phyloP scores from a whole-genome alignment of 2,888 invertebrate species.

The Drosophila merina region DNA sequence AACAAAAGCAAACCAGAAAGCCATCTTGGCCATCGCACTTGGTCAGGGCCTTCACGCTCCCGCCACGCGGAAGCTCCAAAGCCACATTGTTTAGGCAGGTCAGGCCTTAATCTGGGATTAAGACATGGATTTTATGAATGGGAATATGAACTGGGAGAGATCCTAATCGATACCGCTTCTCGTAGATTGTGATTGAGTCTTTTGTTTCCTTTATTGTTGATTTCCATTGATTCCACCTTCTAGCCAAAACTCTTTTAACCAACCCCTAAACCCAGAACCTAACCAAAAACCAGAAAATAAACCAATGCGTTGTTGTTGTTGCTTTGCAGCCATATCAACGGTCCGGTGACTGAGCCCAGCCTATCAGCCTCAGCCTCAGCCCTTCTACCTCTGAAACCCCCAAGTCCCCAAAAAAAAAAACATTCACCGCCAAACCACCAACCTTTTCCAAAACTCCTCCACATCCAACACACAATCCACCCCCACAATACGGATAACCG shows the following conservation, averaged over 20 bases:
- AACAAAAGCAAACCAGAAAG: not conserved
- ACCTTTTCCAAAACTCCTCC: conserved; percentile 39
- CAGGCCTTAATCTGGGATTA: not conserved
- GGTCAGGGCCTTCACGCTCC: conserved; percentile 12
- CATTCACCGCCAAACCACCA: not conserved
- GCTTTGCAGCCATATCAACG: conserved; percentile 84
- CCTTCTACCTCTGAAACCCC: conserved; percentile 45
- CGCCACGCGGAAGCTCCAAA: conserved; percentile 20
- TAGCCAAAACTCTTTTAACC: conserved; percentile 6
- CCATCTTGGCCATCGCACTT: conserved; percentile 4
- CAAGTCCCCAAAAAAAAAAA: conserved; percentile 33
- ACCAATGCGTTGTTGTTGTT: conserved; percentile 45
- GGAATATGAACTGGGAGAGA: too few species aligned
- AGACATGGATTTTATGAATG: too few species aligned
- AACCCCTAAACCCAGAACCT: not conserved
- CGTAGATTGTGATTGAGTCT: conserved; percentile 8
- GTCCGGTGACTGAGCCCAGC: conserved; percentile 84
- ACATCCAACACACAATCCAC: conserved; percentile 45
- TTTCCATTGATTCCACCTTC: conserved; percentile 42
- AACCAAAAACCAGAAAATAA: conserved; percentile 17
- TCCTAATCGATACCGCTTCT: not conserved
- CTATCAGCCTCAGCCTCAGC: conserved; percentile 46
- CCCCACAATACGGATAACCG: not conserved
- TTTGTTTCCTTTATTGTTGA: conserved; percentile 31
- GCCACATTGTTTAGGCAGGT: conserved; percentile 22